A percentile compares a stretch with the other conserved stretches of the same genome.
Conservation (phyloP, 2,888 invertebrate genomes). For the Callosobruchus maculatus region DNA sequence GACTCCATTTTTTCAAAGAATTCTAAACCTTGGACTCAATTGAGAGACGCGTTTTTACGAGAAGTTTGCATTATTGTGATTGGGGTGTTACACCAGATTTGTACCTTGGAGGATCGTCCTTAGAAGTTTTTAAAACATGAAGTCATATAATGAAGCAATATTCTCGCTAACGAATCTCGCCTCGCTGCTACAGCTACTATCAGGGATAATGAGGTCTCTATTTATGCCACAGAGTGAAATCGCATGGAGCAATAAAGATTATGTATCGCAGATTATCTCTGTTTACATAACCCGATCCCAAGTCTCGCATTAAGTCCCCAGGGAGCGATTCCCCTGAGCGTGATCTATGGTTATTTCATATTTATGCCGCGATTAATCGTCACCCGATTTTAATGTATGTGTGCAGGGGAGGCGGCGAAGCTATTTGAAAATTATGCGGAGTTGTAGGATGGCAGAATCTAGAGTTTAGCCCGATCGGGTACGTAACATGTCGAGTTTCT, state of each 20-base stretch:
- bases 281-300: not conserved
- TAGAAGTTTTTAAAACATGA: not conserved
- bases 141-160: not conserved
- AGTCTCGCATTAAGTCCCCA: not conserved
- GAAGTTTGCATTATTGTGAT: too few relatives aligned
- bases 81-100: not conserved
- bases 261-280: not conserved
- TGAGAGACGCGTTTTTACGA: too few relatives aligned
- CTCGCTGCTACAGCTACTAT: not conserved
- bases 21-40: too few relatives aligned
- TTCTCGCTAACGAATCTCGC: not conserved
- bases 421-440: constrained; percentile 1
- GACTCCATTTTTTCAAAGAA: too few relatives aligned
- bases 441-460: not conserved
- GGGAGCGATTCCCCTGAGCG: not conserved
- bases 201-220: not conserved
- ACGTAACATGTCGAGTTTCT: too few relatives aligned
- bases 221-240: not conserved
- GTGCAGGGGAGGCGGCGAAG: not conserved
- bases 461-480: too few relatives aligned
- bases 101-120: not conserved
- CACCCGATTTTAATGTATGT: constrained; percentile 3
- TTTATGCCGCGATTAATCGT: constrained; percentile 6
- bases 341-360: constrained; percentile 4
- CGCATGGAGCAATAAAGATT: not conserved